Evolutionary conservation across 2,797 vertebrate genomes (phyloP), one percentile per base, ranked within the genome.

Genomic region (Fringilla coelebs): DNA sequence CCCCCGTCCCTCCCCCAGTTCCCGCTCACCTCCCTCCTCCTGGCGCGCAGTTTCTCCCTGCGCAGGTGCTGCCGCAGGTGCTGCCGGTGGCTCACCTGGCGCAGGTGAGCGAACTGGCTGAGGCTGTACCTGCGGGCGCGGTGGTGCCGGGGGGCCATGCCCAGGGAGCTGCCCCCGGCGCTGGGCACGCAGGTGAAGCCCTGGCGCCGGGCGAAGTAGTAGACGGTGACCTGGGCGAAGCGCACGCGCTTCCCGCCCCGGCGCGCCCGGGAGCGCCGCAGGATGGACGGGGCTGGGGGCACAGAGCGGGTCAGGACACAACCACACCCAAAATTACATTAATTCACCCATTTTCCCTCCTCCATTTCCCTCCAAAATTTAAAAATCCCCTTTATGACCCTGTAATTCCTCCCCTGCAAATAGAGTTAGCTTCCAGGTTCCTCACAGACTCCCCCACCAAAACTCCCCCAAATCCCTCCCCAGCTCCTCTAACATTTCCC

Each of bases 181-280:
- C 80, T 83, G 80, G 80, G 80, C 80, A 83, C 80, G 31, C 80
- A 83, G 80, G 80, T 83, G 80, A 83, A 83, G 68, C 80, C 80
- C 80, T 83, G 80, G 60, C 80, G 80, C 41, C 80, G 80, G 34
- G 80, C 80, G 1, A 83, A 83, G 68, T 83, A 83, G 6, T 73
- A 83, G 0, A 83, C 80, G 41, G 80, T 83, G 49, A 83, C 80
- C 68, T 83, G 80, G 60, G 80, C 80, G 6, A 83, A 83, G 49
- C 80, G 80, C 19, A 83, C 80, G 41, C 80, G 80, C 49, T 83
- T 73, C 3, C 16, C 58, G 13, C 3, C 80, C 5, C 67, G 80
- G 60, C 41, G 68, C 3, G 68, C 5, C 10, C 68, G 60, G 2
- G 58, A 83, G 19, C 80, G 68, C 34, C 68, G 60, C 80, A 83